phyloP scores from a whole-genome alignment of 2,888 invertebrate genomes.

The Leucophenga montana region DNA sequence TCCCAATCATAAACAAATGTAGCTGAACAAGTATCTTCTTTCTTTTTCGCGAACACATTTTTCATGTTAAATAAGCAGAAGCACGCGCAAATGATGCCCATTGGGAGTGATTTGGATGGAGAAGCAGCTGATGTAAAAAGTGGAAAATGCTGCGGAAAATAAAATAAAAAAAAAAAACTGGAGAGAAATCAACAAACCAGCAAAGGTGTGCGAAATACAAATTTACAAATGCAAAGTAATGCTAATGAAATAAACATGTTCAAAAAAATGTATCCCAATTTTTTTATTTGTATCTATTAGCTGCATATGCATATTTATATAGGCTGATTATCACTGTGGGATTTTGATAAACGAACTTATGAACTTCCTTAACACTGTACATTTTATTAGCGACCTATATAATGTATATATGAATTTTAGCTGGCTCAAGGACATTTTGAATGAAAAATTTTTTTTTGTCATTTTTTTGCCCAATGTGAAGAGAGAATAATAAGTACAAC shows the following conservation, averaged over 20 bases:
- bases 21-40: not conserved
- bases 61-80: conserved; percentile 56
- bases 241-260: conserved; percentile 65
- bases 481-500: too few species aligned
- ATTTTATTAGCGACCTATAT: too few species aligned
- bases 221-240: conserved; percentile 37
- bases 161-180: not conserved
- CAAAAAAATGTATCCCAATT: conserved; percentile 30
- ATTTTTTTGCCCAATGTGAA: too few species aligned
- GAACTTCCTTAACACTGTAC: not conserved
- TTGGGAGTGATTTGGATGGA: conserved; percentile 5
- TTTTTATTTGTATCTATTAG: too few species aligned
- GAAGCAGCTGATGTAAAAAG: conserved; percentile 10
- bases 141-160: not conserved
- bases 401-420: not conserved
- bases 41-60: conserved; percentile 62
- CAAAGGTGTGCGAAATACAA: not conserved
- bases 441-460: too few species aligned
- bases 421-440: too few species aligned
- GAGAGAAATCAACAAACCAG: not conserved
- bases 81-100: not conserved
- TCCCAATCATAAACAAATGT: conserved; percentile 22
- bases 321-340: too few species aligned
- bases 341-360: not conserved
- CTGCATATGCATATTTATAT: not conserved